A percentile compares a stretch with the other conserved stretches of the same genome.
Conservation (phyloP, 2,113 vertebrate species). For the Centropristis striata region DNA sequence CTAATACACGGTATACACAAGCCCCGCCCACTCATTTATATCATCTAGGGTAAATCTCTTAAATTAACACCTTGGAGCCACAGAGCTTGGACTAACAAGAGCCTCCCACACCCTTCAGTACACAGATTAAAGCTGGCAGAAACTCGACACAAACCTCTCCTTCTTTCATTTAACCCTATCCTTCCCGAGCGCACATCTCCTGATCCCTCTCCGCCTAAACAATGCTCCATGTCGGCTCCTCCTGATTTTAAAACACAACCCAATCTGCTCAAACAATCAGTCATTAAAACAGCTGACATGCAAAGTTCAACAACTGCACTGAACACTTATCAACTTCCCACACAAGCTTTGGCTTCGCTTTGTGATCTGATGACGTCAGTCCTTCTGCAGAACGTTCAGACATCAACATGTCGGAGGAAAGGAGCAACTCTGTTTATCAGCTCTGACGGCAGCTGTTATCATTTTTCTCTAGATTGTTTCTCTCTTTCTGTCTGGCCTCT, state of each 20-base stretch:
- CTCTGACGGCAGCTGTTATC: constrained; percentile 49
- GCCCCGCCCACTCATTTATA: constrained; percentile 44
- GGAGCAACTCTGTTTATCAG: constrained; percentile 68
- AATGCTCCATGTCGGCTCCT: background rate
- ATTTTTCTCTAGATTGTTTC: constrained; percentile 41
- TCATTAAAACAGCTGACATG: background rate
- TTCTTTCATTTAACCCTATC: constrained; percentile 50
- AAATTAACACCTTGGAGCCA: constrained; percentile 70
- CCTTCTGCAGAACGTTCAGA: constrained; percentile 47
- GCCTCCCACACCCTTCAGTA: constrained; percentile 71
- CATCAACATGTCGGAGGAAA: constrained; percentile 54
- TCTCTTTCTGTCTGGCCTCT: constrained; percentile 11
- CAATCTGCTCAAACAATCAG: constrained; percentile 9
- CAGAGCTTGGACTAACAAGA: constrained; percentile 61
- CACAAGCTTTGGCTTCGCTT: constrained; percentile 41
- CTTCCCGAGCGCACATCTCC: constrained; percentile 21
- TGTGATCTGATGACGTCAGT: constrained; percentile 46
- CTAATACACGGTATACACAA: constrained; percentile 34
- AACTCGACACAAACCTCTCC: constrained; percentile 55
- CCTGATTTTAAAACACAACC: constrained; percentile 25
- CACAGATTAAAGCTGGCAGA: constrained; percentile 63
- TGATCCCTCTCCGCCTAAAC: constrained; percentile 37
- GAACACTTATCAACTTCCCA: constrained; percentile 31
- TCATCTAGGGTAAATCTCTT: constrained; percentile 58
- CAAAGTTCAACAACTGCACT: background rate